Base-by-base conservation (phyloP, 2,113 vertebrate species). In the Catharus fuscescens region DNA sequence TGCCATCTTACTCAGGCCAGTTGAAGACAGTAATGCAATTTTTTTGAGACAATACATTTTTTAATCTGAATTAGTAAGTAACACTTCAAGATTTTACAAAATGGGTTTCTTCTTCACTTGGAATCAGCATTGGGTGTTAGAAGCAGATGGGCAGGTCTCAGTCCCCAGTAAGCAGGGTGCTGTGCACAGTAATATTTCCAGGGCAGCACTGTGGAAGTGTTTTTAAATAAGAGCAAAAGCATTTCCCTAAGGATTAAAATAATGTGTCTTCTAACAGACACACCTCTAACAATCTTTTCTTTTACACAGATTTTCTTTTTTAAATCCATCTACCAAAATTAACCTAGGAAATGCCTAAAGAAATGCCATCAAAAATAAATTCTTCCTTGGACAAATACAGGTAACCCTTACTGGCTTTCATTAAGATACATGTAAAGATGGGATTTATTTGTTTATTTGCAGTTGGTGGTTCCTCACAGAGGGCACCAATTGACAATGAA, bases 21-120 rank as follows among this genome's bases (percentile, higher is more conserved):
- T 0, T 86, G 21, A 77, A 65, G 47, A 34, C 0, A 26, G n/a
- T 23, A 73, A 62, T 1, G 3, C 7, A 8, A 6, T 47, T 48
- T 54, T 89, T 80, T 62, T 36, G 17, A 70, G 67, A 66, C 11
- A 53, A 36, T n/a, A 50, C 2, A 50, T 36, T 67, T 87, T 44
- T 24, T 2, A 20, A 54, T 83, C 32, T 70, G 42, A 59, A 73
- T 48, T 66, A 71, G 14, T 40, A 85, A 32, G 18, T 42, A 92
- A 80, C 14, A 38, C 14, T 19, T 70, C 6, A 50, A 32, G 34
- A 40, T 47, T 64, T 52, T 61, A 76, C 21, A 8, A 57, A 60
- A 34, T 57, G 69, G 52, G 59, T 67, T 69, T 85, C 8, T 50
- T 23, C 13, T 31, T 60, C n/a, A 19, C 36, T 36, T 87, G 3